These are phyloP conservation scores for Noctilio leporinus DNA, from an alignment of 2,113 vertebrate species.

Conservation along the genomic window DNA sequence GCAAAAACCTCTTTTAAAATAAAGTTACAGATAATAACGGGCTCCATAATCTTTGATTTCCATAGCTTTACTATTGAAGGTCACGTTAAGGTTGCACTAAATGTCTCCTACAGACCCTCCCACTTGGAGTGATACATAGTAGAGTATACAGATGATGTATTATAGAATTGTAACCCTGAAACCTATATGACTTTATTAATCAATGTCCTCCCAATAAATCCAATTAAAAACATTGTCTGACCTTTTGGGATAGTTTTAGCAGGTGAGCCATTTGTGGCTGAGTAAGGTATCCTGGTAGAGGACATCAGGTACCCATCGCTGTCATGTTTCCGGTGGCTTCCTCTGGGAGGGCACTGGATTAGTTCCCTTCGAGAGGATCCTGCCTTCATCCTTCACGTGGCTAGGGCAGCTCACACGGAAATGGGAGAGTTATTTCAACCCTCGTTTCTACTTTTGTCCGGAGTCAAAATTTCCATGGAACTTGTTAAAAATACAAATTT, in stretches of 20 bases:
- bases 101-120: not conserved
- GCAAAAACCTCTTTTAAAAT: conserved; percentile 29
- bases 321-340: not conserved
- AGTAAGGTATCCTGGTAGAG: not conserved
- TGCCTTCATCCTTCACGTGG: not conserved
- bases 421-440: not conserved
- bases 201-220: not conserved
- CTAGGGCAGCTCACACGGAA: not conserved
- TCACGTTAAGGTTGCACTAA: not conserved
- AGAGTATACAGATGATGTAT: not conserved
- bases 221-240: not conserved
- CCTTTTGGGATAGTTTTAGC: not conserved
- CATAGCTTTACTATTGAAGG: not conserved
- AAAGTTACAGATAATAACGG: not conserved
- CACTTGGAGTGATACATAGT: not conserved
- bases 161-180: not conserved
- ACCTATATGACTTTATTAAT: not conserved
- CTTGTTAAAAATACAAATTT: not conserved
- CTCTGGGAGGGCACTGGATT: not conserved
- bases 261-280: not conserved
- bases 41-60: not conserved
- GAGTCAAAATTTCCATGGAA: not conserved
- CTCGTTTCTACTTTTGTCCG: not conserved
- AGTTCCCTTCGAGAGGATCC: not conserved
- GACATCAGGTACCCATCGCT: not conserved